A percentile compares a stretch with the other conserved stretches of the same genome.
Evolutionary conservation across 2,888 invertebrate species (phyloP).

Genomic region (Loripinus fragilis): DNA sequence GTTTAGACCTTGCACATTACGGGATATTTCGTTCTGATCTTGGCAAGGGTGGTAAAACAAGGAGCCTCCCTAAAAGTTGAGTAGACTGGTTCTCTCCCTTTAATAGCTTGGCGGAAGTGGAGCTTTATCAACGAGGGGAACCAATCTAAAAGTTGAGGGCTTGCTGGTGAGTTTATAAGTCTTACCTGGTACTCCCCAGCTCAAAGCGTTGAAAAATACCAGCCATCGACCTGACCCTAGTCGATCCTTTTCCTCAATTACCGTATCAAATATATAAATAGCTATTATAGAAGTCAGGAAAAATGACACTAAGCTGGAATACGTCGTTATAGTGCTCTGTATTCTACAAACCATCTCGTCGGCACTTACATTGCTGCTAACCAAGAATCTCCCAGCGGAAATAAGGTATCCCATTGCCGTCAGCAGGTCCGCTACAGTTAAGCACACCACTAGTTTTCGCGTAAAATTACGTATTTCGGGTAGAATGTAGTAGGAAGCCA

Average conservation of each 20-base stretch:
- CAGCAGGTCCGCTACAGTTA: slow-evolving; percentile 52
- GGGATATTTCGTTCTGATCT: too few species aligned
- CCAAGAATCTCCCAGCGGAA: neutral
- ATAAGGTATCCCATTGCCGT: slow-evolving; percentile 31
- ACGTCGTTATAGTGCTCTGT: slow-evolving; percentile 58
- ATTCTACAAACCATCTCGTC: slow-evolving; percentile 27
- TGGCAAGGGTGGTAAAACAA: too few species aligned
- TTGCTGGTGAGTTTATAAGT: too few species aligned
- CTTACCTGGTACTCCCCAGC: slow-evolving; percentile 48
- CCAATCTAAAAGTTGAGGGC: too few species aligned
- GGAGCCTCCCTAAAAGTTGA: too few species aligned
- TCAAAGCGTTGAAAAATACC: slow-evolving; percentile 10
- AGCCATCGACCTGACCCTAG: neutral
- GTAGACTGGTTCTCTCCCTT: too few species aligned
- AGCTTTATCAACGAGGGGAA: too few species aligned
- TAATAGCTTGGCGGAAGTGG: too few species aligned
- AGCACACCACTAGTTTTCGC: slow-evolving; percentile 42
- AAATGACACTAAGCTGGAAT: slow-evolving; percentile 56
- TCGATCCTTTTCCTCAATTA: slow-evolving; percentile 7
- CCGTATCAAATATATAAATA: slow-evolving; percentile 36
- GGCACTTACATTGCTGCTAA: neutral
- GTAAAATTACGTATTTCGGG: slow-evolving; percentile 50
- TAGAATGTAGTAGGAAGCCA: slow-evolving; percentile 38
- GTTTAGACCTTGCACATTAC: too few species aligned
- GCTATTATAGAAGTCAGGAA: slow-evolving; percentile 54